A percentile compares a stretch with the other conserved stretches of the same genome.
phyloP scores from a whole-genome alignment of 2,113 vertebrate species.

The Brachionichthys hirsutus region DNA sequence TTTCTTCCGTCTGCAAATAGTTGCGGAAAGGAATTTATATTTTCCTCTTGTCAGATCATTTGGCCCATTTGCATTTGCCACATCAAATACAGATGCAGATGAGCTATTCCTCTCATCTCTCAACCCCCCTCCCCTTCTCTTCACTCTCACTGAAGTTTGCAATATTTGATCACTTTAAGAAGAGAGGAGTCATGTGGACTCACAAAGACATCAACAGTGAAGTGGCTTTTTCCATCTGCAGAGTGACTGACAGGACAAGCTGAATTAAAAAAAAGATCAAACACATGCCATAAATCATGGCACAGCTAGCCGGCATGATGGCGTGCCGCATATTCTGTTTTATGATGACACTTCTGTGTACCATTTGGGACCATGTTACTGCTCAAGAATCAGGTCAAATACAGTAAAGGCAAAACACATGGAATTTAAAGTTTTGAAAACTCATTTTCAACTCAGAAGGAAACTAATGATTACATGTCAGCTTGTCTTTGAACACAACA shows the following conservation, averaged over 20 bases:
- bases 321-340: slow-evolving; percentile 29
- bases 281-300: slow-evolving; percentile 42
- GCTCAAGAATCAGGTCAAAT: background rate
- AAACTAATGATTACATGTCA: background rate
- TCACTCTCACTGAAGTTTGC: slow-evolving; percentile 64
- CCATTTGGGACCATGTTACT: slow-evolving; percentile 10
- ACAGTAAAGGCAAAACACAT: background rate
- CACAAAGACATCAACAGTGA: slow-evolving; percentile 46
- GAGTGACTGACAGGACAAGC: slow-evolving; percentile 68
- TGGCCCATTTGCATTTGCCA: slow-evolving; percentile 76
- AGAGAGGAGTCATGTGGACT: slow-evolving; percentile 58
- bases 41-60: slow-evolving; percentile 75
- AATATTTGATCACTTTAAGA: slow-evolving; percentile 75
- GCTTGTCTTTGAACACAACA: background rate
- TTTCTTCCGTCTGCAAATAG: slow-evolving; percentile 64
- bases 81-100: slow-evolving; percentile 68
- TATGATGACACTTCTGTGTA: slow-evolving; percentile 14
- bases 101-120: slow-evolving; percentile 70
- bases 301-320: slow-evolving; percentile 29
- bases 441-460: background rate
- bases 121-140: slow-evolving; percentile 33
- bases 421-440: too few species aligned
- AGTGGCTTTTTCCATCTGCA: slow-evolving; percentile 46
- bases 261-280: slow-evolving; percentile 58
- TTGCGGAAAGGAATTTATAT: slow-evolving; percentile 66